Evolutionary conservation across 2,888 invertebrate genomes (phyloP), one percentile per base, ranked within the genome.

Genomic region (Acanthosoma haemorrhoidale): DNA sequence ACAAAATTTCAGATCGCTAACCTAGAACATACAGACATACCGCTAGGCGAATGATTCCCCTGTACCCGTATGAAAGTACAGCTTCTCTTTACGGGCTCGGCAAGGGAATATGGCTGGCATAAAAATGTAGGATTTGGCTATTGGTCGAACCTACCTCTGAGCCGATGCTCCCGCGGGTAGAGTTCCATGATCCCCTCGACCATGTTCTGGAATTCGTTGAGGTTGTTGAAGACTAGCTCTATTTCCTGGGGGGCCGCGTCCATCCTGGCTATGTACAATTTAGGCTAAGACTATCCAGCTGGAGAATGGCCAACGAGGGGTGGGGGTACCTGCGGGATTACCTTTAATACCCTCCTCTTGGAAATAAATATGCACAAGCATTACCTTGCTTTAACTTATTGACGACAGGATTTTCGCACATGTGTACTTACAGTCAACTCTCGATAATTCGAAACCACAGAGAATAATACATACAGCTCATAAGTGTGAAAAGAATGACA

Each of bases 171-270:
- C 51, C 25, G 21, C 21, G 51, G 51, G n/a, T 25, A 51, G 4
- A 51, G 51, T 25, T 51, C 51, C 25, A 51, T 51, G 13, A 51
- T 51, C 51, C 25, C 51, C 25, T 51, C 51, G 8, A 51, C 51
- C 51, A 51, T 51, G 51, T 51, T 51, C 51, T 51, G 51, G n/a
- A 51, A 51, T 5, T 51, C 51, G 51, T 51, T 51, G 51, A 51
- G 51, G 51, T 51, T 51, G n/a, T 25, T 51, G 51, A 51, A 51
- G 51, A 51, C 51, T 13, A 51, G 25, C n/a, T 51, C 51, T 9
- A 51, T 21, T 51, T 51, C 51, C 51, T 51, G 51, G 25, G 51
- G 51, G n/a, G 51, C 6, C 2, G 51, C 51, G 51, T 51, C 51
- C 51, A 51, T 51, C 51, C 25, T 51, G n/a, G 21, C 25, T 25